Conservation (phyloP, 2,797 vertebrate genomes). For the Pipistrellus pygmaeus region DNA sequence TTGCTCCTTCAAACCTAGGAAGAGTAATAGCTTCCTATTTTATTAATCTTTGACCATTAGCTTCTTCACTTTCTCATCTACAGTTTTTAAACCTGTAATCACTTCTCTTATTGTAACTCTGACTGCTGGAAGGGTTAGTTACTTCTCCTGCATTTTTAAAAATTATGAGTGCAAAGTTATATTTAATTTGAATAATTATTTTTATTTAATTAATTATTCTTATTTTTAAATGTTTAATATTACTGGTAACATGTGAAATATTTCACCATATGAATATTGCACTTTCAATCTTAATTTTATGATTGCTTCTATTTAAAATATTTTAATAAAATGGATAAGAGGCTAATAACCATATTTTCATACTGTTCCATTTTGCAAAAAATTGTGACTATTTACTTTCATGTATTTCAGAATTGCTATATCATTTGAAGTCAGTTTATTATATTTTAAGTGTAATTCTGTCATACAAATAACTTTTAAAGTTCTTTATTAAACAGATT, state of each 20-base stretch:
- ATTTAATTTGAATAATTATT: conserved; percentile 6
- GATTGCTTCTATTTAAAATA: background rate
- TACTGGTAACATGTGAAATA: background rate
- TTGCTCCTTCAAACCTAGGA: background rate
- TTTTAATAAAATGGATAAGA: background rate
- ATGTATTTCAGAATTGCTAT: background rate
- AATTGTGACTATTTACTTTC: background rate
- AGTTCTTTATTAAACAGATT: background rate
- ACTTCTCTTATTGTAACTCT: background rate
- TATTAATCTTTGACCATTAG: background rate
- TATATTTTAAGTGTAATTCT: background rate
- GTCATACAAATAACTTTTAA: background rate
- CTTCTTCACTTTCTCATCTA: background rate
- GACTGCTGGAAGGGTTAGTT: background rate
- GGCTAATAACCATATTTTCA: background rate
- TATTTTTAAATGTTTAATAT: background rate
- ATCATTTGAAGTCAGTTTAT: background rate
- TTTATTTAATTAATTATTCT: background rate
- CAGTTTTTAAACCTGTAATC: background rate
- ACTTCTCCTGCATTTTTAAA: background rate
- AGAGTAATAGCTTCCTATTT: background rate
- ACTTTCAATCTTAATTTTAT: conserved; percentile 21
- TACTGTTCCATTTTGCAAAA: background rate
- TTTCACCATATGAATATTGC: background rate
- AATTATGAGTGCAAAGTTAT: background rate